phyloP scores from a whole-genome alignment of 1,140 invertebrate genomes.

The Antheraea pernyi region DNA sequence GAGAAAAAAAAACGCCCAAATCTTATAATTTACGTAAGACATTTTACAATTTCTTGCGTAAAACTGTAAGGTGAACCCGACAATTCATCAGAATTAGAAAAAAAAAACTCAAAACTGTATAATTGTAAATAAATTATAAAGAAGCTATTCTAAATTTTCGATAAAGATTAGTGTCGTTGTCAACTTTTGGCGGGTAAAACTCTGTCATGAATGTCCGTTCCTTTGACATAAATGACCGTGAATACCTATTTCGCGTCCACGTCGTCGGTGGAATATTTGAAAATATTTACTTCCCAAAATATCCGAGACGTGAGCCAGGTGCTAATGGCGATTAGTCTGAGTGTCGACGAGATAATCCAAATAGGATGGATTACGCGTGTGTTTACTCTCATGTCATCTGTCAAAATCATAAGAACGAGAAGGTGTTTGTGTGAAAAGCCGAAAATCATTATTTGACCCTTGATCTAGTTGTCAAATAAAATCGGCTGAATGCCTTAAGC shows the following conservation, averaged over 20 bases:
- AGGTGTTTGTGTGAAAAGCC: too few relatives aligned
- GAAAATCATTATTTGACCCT: too few relatives aligned
- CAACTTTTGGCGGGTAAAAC: not conserved
- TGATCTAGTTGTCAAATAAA: too few relatives aligned
- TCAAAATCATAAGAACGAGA: not conserved
- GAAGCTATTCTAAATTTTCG: not conserved
- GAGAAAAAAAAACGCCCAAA: too few relatives aligned
- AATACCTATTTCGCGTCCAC: not conserved
- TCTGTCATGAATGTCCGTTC: not conserved
- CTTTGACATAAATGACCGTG: not conserved
- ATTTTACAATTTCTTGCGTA: too few relatives aligned
- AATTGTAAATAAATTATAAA: too few relatives aligned
- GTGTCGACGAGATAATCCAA: not conserved
- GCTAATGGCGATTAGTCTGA: not conserved
- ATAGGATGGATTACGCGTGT: not conserved
- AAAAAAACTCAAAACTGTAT: too few relatives aligned
- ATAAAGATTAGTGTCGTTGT: not conserved
- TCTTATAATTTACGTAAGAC: too few relatives aligned
- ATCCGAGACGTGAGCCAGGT: not conserved
- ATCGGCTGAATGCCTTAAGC: too few relatives aligned
- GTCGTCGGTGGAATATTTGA: not conserved
- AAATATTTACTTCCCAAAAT: not conserved
- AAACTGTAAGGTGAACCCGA: too few relatives aligned
- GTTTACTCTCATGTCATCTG: not conserved
- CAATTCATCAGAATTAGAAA: too few relatives aligned